These are phyloP conservation scores for Homarus americanus DNA, from an alignment of 1,140 invertebrate genomes.

Conservation along the genomic window DNA sequence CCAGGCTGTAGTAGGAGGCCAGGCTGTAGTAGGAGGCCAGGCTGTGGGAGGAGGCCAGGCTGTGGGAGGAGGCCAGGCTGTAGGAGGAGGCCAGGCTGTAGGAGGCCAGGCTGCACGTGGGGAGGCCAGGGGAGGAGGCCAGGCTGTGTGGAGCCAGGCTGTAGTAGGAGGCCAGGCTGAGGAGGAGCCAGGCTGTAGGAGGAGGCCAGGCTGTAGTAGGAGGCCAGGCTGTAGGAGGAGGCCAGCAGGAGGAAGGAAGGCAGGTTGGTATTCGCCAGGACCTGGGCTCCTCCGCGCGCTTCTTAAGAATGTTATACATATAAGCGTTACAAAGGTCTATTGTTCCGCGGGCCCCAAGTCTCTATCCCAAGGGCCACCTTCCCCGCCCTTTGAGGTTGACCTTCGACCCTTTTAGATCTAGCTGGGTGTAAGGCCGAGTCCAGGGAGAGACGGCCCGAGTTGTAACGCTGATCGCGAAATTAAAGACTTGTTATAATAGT, in stretches of 20 bases:
- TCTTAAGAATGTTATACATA: slow-evolving; percentile 68
- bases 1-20: too few species aligned
- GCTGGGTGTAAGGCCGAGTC: slow-evolving; percentile 38
- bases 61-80: background rate
- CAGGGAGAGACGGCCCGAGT: slow-evolving; percentile 42
- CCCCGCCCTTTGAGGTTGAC: slow-evolving; percentile 43
- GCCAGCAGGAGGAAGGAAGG: slow-evolving; percentile 24
- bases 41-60: background rate
- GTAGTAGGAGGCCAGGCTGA: background rate
- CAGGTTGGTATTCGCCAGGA: slow-evolving; percentile 43
- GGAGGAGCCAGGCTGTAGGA: background rate
- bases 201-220: background rate
- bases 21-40: too few species aligned
- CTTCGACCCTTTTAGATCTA: slow-evolving; percentile 30
- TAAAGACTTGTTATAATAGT: slow-evolving; percentile 60
- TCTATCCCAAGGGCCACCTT: slow-evolving; percentile 36
- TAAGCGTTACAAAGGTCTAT: slow-evolving; percentile 55
- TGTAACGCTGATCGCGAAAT: slow-evolving; percentile 67
- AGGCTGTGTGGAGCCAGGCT: background rate
- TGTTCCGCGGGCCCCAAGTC: slow-evolving; percentile 15
- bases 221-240: background rate
- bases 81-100: background rate
- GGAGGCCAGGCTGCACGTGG: background rate
- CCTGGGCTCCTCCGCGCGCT: slow-evolving; percentile 21
- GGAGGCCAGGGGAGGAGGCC: background rate